These are phyloP conservation scores for Chondrilla cf. caribensis DNA, from an alignment of 37 sponge, comb jelly and placozoan species.

Conservation along the genomic window DNA sequence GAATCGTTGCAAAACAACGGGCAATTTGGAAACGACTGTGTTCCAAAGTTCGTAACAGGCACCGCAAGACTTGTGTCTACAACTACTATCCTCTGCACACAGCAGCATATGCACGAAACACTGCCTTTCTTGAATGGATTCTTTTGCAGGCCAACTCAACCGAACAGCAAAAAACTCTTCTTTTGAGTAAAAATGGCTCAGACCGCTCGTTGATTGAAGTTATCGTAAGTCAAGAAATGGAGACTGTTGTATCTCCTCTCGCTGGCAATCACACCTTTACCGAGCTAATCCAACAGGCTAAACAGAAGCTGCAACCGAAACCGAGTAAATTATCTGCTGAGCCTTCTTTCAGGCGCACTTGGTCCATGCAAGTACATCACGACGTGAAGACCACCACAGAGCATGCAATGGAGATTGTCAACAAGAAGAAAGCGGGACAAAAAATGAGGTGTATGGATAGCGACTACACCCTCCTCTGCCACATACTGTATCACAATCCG, in stretches of 20 bases:
- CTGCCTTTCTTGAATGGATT: background rate
- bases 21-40: background rate
- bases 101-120: conserved; percentile 14
- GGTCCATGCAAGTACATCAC: background rate
- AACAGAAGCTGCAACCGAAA: background rate
- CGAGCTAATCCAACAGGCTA: background rate
- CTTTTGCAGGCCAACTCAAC: background rate
- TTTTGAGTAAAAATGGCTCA: background rate
- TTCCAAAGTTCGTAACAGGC: background rate
- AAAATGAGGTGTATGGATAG: conserved; percentile 3
- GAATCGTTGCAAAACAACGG: background rate
- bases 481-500: background rate
- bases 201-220: background rate
- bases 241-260: background rate
- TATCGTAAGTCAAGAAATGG: background rate
- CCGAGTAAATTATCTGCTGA: background rate
- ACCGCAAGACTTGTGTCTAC: background rate
- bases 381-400: conserved; percentile 3
- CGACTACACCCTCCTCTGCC: background rate
- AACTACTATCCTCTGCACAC: background rate
- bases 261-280: background rate
- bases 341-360: background rate
- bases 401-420: background rate
- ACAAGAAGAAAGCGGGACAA: background rate
- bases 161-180: background rate